Base-by-base conservation (phyloP, 2,797 vertebrate species). In the Smutsia temminckii region DNA sequence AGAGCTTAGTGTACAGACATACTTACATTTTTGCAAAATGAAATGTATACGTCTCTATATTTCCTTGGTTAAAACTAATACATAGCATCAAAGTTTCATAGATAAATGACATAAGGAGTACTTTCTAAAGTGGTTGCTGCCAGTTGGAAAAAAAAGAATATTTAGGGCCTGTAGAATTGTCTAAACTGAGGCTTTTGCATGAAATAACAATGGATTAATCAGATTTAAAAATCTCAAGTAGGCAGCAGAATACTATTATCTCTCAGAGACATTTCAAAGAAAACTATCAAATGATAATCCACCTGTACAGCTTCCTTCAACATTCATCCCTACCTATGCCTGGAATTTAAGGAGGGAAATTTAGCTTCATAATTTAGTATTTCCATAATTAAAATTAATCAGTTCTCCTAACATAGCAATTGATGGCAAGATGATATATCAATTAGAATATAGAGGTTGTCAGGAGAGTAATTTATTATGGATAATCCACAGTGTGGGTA, bases 331-430 rank as follows among this genome's bases (percentile, higher is more conserved):
- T 57, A 69, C 14, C 5, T 69, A 63, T 71, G 17, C 1, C 8
- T 66, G n/a, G 29, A 87, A 90, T 59, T 69, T 53, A 80, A 74
- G 51, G 8, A 90, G 1, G n/a, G 17, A 81, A 87, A 85, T 40
- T n/a, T 53, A 61, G 21, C 3, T 89, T 77, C 20, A 25, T 20
- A 69, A 37, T 27, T 68, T 88, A 85, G 7, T 63, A 32, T 0
- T 74, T 90, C 25, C 72, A 12, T 57, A 55, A 72, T 89, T 72
- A 81, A 78, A 92, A 75, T 92, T 75, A 85, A 55, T 86, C 25
- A 81, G 17, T 55, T 72, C 29, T 72, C 86, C 34, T 78, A 91
- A 40, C 0, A 53, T 40, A 78, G 10, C 6, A 88, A 42, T 10
- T 68, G 25, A 89, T 85, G 10, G 20, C 29, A 66, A 55, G 25